A percentile compares a stretch with the other conserved stretches of the same genome.
Conservation (phyloP, 2,888 invertebrate species). For the Agrochola litura region DNA sequence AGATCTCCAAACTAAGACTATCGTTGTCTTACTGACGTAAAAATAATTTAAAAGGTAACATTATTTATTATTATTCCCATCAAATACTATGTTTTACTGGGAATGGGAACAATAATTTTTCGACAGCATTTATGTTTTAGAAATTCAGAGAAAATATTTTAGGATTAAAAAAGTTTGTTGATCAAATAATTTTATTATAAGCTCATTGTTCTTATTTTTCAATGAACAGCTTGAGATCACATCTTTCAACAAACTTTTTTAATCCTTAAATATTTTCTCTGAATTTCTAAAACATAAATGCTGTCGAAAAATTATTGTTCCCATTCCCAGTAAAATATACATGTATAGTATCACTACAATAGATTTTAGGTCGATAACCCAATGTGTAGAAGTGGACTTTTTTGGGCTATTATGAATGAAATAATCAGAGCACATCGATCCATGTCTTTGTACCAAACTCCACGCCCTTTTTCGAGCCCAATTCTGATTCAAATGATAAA, state of each 20-base stretch:
- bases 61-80: no score
- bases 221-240: not conserved
- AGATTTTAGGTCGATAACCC: not conserved
- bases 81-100: no score
- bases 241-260: accelerated
- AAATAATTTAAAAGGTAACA: slow-evolving; percentile 10
- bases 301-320: not conserved
- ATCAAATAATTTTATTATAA: not conserved
- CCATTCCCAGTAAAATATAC: slow-evolving; percentile 18
- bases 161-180: no score
- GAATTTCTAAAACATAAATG: not conserved
- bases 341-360: slow-evolving; percentile 5
- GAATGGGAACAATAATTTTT: no score
- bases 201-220: not conserved
- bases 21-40: slow-evolving; percentile 4
- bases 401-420: slow-evolving; percentile 23
- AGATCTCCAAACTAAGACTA: not conserved
- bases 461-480: slow-evolving; percentile 30
- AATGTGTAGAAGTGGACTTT: slow-evolving; percentile 6
- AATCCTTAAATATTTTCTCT: not conserved
- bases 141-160: no score
- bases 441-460: slow-evolving; percentile 23
- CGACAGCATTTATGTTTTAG: no score
- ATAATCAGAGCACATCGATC: slow-evolving; percentile 49
- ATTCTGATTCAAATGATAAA: slow-evolving; percentile 35